phyloP scores from a whole-genome alignment of 2,797 vertebrate species.

The Nannoperca obscura region DNA sequence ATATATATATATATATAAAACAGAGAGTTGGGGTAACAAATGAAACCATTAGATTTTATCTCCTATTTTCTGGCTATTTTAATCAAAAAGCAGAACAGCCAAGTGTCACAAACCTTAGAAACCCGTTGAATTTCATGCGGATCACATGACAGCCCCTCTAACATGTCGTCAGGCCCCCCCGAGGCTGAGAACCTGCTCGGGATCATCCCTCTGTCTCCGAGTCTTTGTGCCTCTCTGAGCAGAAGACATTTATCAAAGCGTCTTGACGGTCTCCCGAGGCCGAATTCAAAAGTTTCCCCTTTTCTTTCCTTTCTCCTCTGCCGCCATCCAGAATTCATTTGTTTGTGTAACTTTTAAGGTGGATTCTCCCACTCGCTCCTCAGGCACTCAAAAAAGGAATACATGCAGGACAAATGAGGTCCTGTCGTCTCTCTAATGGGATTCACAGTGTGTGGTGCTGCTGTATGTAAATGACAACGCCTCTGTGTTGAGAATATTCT shows the following conservation, averaged over 20 bases:
- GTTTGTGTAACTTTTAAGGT: constrained; percentile 16
- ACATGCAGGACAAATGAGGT: constrained; percentile 16
- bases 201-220: background rate
- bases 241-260: constrained; percentile 39
- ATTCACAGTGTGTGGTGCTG: constrained; percentile 17
- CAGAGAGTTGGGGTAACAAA: background rate
- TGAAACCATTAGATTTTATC: background rate
- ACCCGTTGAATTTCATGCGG: background rate
- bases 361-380: constrained; percentile 8
- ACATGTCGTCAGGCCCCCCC: too few species aligned
- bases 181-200: background rate
- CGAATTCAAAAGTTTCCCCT: background rate
- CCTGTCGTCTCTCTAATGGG: constrained; percentile 14
- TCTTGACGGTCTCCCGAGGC: constrained; percentile 2
- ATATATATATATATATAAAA: too few species aligned
- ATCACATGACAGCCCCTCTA: background rate
- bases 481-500: background rate
- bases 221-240: constrained; percentile 6
- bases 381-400: background rate
- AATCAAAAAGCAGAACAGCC: background rate
- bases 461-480: constrained; percentile 15
- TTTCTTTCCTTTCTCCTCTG: constrained; percentile 3
- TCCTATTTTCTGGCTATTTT: background rate
- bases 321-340: constrained; percentile 29
- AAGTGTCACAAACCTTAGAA: background rate